A percentile compares a stretch with the other conserved stretches of the same genome.
Evolutionary conservation across 2,113 vertebrate species (phyloP).

Genomic region (Rousettus leschenaultii): DNA sequence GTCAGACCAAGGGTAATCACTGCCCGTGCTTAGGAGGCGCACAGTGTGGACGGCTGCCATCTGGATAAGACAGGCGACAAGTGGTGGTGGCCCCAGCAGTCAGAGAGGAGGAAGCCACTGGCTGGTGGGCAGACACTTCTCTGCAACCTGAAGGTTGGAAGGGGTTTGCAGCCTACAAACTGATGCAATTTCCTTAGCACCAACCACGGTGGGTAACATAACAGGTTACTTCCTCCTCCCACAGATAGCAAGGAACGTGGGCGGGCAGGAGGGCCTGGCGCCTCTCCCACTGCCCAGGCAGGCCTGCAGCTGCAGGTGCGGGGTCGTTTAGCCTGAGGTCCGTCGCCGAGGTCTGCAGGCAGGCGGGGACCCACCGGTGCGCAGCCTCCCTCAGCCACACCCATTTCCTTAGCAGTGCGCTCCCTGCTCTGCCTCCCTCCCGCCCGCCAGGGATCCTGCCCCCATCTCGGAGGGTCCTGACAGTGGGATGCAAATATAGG

Average conservation of each 20-base stretch:
- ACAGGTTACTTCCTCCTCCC: slow-evolving; percentile 36
- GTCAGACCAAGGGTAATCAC: background rate
- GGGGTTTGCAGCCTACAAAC: background rate
- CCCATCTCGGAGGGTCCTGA: background rate
- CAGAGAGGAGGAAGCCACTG: background rate
- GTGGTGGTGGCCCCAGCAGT: background rate
- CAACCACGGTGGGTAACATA: slow-evolving; percentile 11
- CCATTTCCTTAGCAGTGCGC: background rate
- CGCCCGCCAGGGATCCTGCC: background rate
- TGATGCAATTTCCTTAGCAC: slow-evolving; percentile 70
- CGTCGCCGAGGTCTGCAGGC: too few relatives aligned
- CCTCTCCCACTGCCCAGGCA: background rate
- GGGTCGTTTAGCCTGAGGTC: background rate
- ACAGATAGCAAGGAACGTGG: background rate
- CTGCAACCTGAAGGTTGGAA: background rate
- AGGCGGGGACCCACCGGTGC: background rate
- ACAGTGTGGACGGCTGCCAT: background rate
- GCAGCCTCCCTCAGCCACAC: background rate
- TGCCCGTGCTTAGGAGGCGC: fast-evolving
- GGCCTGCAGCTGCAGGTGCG: background rate
- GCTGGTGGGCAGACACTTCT: background rate
- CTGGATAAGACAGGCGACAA: background rate
- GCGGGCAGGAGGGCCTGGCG: background rate
- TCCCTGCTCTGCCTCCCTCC: background rate
- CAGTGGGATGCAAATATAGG: background rate